These are phyloP conservation scores for Mesocentrotus franciscanus DNA, from an alignment of 53 echinoderm and acorn worm genomes.

Conservation along the genomic window DNA sequence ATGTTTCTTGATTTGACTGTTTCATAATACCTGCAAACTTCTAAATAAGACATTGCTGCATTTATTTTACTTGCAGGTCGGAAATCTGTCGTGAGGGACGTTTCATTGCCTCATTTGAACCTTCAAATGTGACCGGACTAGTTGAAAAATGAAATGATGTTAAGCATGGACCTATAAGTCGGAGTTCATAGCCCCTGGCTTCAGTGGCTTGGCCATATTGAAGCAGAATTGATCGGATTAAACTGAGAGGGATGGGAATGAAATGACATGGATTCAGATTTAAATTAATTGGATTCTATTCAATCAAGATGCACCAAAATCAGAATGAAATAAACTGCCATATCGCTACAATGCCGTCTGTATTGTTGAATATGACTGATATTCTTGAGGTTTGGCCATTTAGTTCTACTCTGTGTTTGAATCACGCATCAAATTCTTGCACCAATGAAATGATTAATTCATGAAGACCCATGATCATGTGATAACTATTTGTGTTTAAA, in stretches of 20 bases:
- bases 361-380: not conserved
- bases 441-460: not conserved
- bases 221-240: slow-evolving; percentile 5
- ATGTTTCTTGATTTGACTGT: too few relatives aligned
- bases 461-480: not conserved
- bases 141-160: not conserved
- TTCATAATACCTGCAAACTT: too few relatives aligned
- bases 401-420: not conserved
- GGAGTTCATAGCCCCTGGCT: not conserved
- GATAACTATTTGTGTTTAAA: not conserved
- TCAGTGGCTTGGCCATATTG: not conserved
- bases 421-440: not conserved
- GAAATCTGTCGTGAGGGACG: too few relatives aligned
- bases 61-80: too few relatives aligned
- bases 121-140: not conserved
- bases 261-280: not conserved
- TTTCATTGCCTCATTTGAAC: too few relatives aligned
- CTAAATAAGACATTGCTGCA: too few relatives aligned
- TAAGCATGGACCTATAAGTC: not conserved
- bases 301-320: not conserved
- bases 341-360: not conserved
- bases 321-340: not conserved
- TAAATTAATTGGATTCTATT: not conserved
- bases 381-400: not conserved
- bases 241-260: not conserved